Evolutionary conservation across 2,113 vertebrate species (phyloP).

Genomic region (rat (Rattus norvegicus)): DNA sequence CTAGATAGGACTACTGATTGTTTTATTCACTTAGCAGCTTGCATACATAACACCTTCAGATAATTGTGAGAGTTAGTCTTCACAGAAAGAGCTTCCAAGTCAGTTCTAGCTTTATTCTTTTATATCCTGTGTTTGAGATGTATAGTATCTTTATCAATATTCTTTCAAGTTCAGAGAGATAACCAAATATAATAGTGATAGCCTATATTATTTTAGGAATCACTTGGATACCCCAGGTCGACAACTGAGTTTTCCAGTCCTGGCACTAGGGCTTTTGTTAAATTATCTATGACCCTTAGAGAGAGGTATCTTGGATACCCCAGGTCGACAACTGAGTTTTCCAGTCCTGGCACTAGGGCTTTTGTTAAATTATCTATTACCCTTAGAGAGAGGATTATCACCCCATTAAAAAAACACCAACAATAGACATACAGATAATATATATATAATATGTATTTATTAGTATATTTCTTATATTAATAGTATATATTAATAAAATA

Average conservation of each 20-base stretch:
- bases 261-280: neutral
- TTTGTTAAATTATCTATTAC: neutral
- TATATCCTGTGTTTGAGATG: neutral
- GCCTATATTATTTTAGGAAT: neutral
- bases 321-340: neutral
- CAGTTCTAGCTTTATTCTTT: neutral
- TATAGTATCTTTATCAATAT: neutral
- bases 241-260: neutral
- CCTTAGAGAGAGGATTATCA: neutral
- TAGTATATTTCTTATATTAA: no score
- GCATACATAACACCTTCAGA: neutral
- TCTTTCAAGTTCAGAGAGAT: neutral
- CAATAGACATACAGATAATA: neutral
- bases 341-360: neutral
- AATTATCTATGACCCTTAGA: neutral
- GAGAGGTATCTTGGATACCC: no score
- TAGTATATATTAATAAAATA: no score
- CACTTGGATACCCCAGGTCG: neutral
- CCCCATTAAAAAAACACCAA: neutral
- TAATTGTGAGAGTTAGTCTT: neutral
- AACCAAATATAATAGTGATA: neutral
- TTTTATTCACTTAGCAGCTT: neutral
- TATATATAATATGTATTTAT: no score
- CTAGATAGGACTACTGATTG: neutral
- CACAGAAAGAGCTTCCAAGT: neutral